A percentile compares a stretch with the other conserved stretches of the same genome.
phyloP scores from a whole-genome alignment of 2,888 invertebrate species.

The Coenonympha glycerion region DNA sequence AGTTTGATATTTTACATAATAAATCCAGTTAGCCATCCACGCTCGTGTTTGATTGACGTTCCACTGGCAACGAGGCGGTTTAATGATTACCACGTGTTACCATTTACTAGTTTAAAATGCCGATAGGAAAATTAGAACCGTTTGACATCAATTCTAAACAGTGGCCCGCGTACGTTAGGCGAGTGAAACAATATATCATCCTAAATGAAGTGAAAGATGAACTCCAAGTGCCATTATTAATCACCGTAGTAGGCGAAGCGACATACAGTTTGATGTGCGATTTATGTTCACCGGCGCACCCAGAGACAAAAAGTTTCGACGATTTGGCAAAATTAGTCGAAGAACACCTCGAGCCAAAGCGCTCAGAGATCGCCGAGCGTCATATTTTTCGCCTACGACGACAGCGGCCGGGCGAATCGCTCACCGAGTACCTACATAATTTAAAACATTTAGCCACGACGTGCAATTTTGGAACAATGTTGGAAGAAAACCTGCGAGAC shows the following conservation, averaged over 20 bases:
- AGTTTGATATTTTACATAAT: too few species aligned
- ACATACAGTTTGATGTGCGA: constrained; percentile 22
- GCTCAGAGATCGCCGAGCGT: background rate
- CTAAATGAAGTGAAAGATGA: constrained; percentile 14
- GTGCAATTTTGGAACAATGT: constrained; percentile 23
- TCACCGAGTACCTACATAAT: constrained; percentile 21
- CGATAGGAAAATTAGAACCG: too few species aligned
- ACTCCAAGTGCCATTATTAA: constrained; percentile 14
- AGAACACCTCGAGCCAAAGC: background rate
- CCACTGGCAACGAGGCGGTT: too few species aligned
- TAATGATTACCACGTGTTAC: too few species aligned
- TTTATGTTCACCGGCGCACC: constrained; percentile 12
- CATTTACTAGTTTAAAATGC: too few species aligned
- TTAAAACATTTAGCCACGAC: constrained; percentile 20
- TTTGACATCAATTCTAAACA: too few species aligned
- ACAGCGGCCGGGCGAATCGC: background rate
- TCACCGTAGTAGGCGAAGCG: constrained; percentile 17
- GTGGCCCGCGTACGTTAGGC: too few species aligned
- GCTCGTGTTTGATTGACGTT: too few species aligned
- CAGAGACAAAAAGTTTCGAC: constrained; percentile 1
- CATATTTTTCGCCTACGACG: background rate
- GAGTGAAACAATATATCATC: constrained; percentile 18
- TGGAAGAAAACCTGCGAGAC: constrained; percentile 10
- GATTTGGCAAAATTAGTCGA: background rate
- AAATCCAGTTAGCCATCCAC: too few species aligned